A percentile compares a stretch with the other conserved stretches of the same genome.
These are phyloP conservation scores for Caranx melampygus DNA, from an alignment of 2,113 vertebrate genomes.

Conservation along the genomic window DNA sequence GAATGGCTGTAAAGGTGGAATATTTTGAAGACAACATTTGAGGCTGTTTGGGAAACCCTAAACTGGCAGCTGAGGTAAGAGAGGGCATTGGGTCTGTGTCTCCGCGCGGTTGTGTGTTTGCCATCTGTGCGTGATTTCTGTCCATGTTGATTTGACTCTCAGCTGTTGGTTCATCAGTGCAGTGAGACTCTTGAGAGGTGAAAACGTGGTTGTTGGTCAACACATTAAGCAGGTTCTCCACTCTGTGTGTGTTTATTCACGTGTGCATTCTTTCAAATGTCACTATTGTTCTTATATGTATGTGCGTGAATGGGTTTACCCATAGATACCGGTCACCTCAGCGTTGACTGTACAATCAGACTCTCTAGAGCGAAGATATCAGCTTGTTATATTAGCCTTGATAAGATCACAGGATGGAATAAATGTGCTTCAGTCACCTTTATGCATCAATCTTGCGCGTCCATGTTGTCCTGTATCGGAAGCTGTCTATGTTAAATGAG, in stretches of 20 bases:
- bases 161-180: slow-evolving; percentile 31
- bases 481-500: slow-evolving; percentile 2
- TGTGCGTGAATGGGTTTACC: slow-evolving; percentile 17
- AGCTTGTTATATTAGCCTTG: slow-evolving; percentile 9
- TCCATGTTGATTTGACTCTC: slow-evolving; percentile 24
- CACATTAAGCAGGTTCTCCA: not conserved
- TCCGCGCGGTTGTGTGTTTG: slow-evolving; percentile 28
- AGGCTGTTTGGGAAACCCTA: slow-evolving; percentile 61
- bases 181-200: not conserved
- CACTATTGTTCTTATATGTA: not conserved
- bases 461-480: not conserved
- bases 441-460: not conserved
- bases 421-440: slow-evolving; percentile 8
- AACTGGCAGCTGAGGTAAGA: slow-evolving; percentile 83
- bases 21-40: slow-evolving; percentile 77
- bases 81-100: slow-evolving; percentile 19
- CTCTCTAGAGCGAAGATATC: not conserved
- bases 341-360: no score
- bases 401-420: not conserved
- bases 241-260: slow-evolving; percentile 3
- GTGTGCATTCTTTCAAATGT: not conserved
- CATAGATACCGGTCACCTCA: not conserved
- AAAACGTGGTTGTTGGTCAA: slow-evolving; percentile 11
- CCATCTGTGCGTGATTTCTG: slow-evolving; percentile 10
- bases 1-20: slow-evolving; percentile 79